These are phyloP conservation scores for Triops longicaudatus DNA, from an alignment of 1,140 invertebrate genomes.

Conservation along the genomic window DNA sequence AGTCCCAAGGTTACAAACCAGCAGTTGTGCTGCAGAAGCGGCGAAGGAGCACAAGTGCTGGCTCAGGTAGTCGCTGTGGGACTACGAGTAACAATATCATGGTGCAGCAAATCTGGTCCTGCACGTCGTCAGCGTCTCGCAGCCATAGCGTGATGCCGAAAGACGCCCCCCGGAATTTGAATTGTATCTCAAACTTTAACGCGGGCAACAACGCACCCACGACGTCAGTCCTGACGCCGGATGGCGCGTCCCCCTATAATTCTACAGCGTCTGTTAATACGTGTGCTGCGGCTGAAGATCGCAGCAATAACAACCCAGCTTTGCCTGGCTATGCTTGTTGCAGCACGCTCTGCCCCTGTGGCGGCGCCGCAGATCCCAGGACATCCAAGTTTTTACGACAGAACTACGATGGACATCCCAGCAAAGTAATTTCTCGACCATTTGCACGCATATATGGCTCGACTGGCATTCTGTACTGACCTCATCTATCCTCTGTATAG, in stretches of 20 bases:
- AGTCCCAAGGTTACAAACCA: not conserved
- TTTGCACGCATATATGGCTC: not conserved
- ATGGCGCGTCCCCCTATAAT: not conserved
- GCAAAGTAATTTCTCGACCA: slow-evolving; percentile 12
- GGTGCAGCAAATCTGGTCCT: slow-evolving; percentile 10
- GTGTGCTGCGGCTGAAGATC: slow-evolving; percentile 4
- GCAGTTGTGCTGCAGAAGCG: not conserved
- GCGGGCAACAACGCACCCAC: not conserved
- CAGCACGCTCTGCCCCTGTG: not conserved
- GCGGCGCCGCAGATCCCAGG: not conserved
- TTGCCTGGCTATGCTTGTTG: not conserved
- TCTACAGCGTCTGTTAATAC: not conserved
- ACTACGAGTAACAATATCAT: slow-evolving; percentile 1
- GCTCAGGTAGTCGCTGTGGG: slow-evolving; percentile 5
- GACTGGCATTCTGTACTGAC: not conserved
- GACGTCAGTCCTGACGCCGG: not conserved
- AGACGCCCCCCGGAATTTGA: not conserved
- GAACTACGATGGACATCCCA: not conserved
- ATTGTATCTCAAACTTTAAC: not conserved
- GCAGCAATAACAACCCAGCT: slow-evolving; percentile 1
- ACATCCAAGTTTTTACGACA: slow-evolving; percentile 11
- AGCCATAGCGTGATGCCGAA: not conserved
- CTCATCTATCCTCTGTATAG: not conserved
- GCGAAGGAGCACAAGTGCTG: not conserved
- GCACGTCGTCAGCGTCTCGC: not conserved